Base-by-base conservation (phyloP, 1,140 invertebrate genomes). In the Sesamia nonagrioides region DNA sequence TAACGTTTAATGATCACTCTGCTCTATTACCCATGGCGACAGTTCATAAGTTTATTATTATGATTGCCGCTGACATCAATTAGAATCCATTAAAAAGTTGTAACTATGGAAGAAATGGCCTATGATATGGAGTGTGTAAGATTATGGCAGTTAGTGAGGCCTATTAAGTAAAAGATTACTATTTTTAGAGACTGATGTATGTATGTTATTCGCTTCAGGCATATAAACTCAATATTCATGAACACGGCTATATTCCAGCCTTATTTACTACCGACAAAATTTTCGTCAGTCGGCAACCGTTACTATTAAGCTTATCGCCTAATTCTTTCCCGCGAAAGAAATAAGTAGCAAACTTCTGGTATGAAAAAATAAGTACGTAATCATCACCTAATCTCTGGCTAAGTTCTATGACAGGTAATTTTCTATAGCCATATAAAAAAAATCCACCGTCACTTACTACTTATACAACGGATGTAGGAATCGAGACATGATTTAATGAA, bases 1-100 rank as follows among this genome's bases (percentile, higher is more conserved):
- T 74, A 73, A 78, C 69, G 60, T 84, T 83, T 80, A 82, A 72
- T 82, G 84, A 79, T 63, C 74, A 72, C 58, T 84, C 58, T 50
- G 68, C 58, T 84, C 58, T 50, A 58, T 11, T 37, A 42, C 27
- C n/a, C 40, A 18, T 11, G 56, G 21, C 37, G 52, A 3, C 50
- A 6, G 11, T 73, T 37, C n/a, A 11, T 40, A 9, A 21, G 15
- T 18, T 27, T 73, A 58, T 56, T 58, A 58, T 21, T 73, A 54
- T 42, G 17, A 58, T 58, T 40, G 17, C 37, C 35, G 35, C 15
- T 73, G 54, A 73, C 54, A 42, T 73, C 17, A 61, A 48, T 63
- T 75, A 63, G 50, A 61, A 75, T 61, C 17, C 42, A 61, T 63
- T 75, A 63, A 75, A 48, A 50, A 15, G 73, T 42, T 27, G 40